Evolutionary conservation across 1,140 invertebrate species (phyloP).

Genomic region (Schmidtea mediterranea): DNA sequence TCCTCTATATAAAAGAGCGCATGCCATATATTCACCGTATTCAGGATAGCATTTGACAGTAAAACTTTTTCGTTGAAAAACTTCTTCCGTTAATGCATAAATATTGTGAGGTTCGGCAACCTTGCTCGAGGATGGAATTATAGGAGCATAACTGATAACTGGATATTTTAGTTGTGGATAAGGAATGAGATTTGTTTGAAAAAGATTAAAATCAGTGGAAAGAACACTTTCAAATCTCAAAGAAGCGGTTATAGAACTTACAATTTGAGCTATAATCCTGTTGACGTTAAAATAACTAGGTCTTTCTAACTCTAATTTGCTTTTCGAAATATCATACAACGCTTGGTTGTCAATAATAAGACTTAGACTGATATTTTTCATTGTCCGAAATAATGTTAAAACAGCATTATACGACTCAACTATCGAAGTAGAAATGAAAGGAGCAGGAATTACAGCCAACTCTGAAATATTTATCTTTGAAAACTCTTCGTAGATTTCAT

Average conservation of each 20-base stretch:
- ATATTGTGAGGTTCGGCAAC: constrained; percentile 30
- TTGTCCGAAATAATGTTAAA: constrained; percentile 15
- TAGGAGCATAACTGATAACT: constrained; percentile 19
- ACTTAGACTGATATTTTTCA: constrained; percentile 12
- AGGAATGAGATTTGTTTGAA: constrained; percentile 2
- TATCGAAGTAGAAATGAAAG: constrained; percentile 34
- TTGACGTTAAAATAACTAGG: constrained; percentile 28
- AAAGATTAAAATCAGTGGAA: background rate
- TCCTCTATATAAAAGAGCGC: constrained; percentile 17
- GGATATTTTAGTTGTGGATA: constrained; percentile 8
- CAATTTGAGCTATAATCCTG: constrained; percentile 51
- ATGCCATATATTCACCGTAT: constrained; percentile 64
- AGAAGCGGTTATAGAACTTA: constrained; percentile 58
- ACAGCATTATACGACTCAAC: constrained; percentile 21
- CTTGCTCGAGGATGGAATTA: constrained; percentile 23
- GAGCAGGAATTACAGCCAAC: constrained; percentile 56
- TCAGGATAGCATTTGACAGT: constrained; percentile 68
- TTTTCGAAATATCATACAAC: constrained; percentile 16
- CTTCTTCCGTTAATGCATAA: constrained; percentile 58
- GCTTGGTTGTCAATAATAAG: constrained; percentile 19
- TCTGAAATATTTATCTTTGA: constrained; percentile 62
- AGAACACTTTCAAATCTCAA: constrained; percentile 18
- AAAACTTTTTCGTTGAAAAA: constrained; percentile 60
- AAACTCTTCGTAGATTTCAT: constrained; percentile 56
- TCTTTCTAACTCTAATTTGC: constrained; percentile 12